A percentile compares a stretch with the other conserved stretches of the same genome.
Evolutionary conservation across 2,113 vertebrate species (phyloP).

Genomic region (Pterocles orientalis): DNA sequence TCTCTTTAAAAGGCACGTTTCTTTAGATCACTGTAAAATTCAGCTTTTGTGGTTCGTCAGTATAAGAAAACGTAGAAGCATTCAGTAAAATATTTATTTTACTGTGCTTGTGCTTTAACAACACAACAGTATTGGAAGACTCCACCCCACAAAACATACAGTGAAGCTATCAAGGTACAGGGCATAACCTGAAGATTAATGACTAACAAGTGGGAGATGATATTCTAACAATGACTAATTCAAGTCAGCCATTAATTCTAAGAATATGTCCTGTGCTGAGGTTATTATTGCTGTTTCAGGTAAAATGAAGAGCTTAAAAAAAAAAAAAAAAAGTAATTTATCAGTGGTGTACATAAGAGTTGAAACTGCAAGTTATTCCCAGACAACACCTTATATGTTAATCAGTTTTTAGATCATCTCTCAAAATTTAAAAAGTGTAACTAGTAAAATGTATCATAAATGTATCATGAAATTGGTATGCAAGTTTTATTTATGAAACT

Average conservation of each 20-base stretch:
- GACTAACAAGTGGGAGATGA: neutral
- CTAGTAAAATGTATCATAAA: neutral
- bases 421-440: neutral
- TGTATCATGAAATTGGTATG: neutral
- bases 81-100: slow-evolving; percentile 23
- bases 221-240: neutral
- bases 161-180: neutral
- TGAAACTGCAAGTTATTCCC: neutral
- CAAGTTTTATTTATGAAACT: slow-evolving; percentile 15
- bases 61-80: slow-evolving; percentile 10
- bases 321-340: neutral
- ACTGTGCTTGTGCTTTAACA: slow-evolving; percentile 47
- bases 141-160: slow-evolving; percentile 5
- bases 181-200: neutral
- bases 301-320: neutral
- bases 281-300: slow-evolving; percentile 46
- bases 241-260: slow-evolving; percentile 17
- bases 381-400: neutral
- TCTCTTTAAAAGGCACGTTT: slow-evolving; percentile 72
- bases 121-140: slow-evolving; percentile 39
- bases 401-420: neutral
- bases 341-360: neutral
- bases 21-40: slow-evolving; percentile 27
- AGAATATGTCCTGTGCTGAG: neutral
- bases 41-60: slow-evolving; percentile 1